phyloP scores from a whole-genome alignment of 2,888 invertebrate species.

The Apotomis turbidana region DNA sequence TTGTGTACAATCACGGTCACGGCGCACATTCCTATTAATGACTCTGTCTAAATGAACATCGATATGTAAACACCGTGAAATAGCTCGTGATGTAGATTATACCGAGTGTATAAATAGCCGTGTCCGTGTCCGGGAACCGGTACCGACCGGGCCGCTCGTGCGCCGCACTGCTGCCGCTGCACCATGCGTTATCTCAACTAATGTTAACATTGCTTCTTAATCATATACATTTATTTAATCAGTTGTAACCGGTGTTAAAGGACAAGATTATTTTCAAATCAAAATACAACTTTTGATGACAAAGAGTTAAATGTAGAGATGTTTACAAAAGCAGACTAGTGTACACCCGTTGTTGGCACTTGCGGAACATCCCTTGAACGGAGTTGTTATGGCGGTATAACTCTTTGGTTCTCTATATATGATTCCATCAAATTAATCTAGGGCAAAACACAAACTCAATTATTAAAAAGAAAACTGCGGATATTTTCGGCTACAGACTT shows the following conservation, averaged over 20 bases:
- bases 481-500: background rate
- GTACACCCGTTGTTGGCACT: too few relatives aligned
- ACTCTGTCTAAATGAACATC: background rate
- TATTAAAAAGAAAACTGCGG: background rate
- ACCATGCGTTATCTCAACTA: background rate
- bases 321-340: too few relatives aligned
- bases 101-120: background rate
- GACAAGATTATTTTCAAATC: background rate
- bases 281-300: background rate
- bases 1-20: too few relatives aligned
- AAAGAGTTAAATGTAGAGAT: too few relatives aligned
- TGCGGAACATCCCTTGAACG: too few relatives aligned
- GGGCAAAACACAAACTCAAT: background rate
- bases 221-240: conserved; percentile 10
- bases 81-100: conserved; percentile 2
- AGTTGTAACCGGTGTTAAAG: background rate
- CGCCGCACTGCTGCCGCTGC: background rate
- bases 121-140: background rate
- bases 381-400: too few relatives aligned
- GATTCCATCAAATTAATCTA: background rate
- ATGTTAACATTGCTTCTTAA: conserved; percentile 19
- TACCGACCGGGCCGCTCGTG: too few relatives aligned
- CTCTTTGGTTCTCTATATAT: too few relatives aligned
- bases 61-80: background rate
- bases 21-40: background rate